Base-by-base conservation (phyloP, 2,888 invertebrate species). In the Deroplatys truncata region DNA sequence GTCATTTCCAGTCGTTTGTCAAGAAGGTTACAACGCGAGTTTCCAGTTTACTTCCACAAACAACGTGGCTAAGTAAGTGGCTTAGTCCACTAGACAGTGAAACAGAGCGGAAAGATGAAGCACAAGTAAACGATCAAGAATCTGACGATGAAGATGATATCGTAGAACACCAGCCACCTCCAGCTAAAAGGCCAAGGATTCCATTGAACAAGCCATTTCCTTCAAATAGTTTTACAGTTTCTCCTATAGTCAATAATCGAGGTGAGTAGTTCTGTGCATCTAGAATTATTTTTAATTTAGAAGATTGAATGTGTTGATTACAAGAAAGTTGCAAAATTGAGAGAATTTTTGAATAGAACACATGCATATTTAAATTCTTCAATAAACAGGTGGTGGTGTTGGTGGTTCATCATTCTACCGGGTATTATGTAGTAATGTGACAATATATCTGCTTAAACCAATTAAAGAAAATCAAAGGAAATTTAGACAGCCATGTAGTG, bases 1-100 rank as follows among this genome's bases (percentile, higher is more conserved):
- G 90, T 92, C 92, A 86, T 56, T 95, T 95, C 86, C 94, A 96
- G 96, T 96, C 96, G 31, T 96, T 97, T 93, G 96, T 96, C 90
- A 95, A 95, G 92, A 96, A 96, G 94, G 95, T 96, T 89, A 95
- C 95, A 91, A 95, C 95, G 90, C 95, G 95, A 92, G 95, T 96
- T 89, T 94, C 96, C 5, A 95, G 95, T 89, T 93, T 96, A 72
- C 94, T 96, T 92, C 96, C 96, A 29, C 94, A 95, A 89, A 94
- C 95, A 89, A 93, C 93, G 4, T 94, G 94, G 94, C 89, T 92
- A 72, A 92, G 91, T 49, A 91, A 91, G 82, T 91, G 92, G 91
- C 90, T 92, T 83, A 86, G 90, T 1, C 89, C 90, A 10, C 90
- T 90, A 43, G 89, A 88, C 28, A 56, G 13, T 84, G 84, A 84